Percentiles rank a stretch among this genome's conserved stretches.
These are phyloP conservation scores for Cloeon dipterum DNA, from an alignment of 2,888 invertebrate genomes.

Conservation along the genomic window DNA sequence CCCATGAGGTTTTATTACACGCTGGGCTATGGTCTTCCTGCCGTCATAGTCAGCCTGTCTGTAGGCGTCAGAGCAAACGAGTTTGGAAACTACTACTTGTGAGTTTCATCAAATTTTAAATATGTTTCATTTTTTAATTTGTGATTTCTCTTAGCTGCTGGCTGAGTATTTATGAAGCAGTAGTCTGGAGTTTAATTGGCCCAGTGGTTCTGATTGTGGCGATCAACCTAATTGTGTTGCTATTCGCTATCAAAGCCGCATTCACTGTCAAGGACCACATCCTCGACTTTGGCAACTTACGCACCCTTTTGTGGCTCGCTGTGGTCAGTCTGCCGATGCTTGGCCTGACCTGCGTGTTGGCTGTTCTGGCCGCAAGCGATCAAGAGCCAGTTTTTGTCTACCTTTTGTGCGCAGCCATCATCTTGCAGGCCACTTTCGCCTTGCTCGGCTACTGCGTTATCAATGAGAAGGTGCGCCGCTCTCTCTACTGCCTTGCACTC, in stretches of 20 bases:
- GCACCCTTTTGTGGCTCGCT: slow-evolving; percentile 67
- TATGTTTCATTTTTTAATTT: not conserved
- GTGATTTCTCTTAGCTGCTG: slow-evolving; percentile 46
- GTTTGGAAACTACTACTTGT: slow-evolving; percentile 87
- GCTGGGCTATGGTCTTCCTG: slow-evolving; percentile 79
- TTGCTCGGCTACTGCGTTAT: slow-evolving; percentile 70
- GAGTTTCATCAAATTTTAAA: slow-evolving; percentile 23
- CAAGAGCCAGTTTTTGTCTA: slow-evolving; percentile 48
- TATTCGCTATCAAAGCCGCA: slow-evolving; percentile 72
- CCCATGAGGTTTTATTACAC: slow-evolving; percentile 80
- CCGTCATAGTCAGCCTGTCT: slow-evolving; percentile 71
- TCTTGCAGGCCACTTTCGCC: slow-evolving; percentile 61
- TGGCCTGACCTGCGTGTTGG: slow-evolving; percentile 69
- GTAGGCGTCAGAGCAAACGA: slow-evolving; percentile 85
- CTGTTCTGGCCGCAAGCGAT: slow-evolving; percentile 53
- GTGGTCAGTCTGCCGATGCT: slow-evolving; percentile 66
- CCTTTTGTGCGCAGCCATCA: slow-evolving; percentile 49
- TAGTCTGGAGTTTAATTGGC: slow-evolving; percentile 88
- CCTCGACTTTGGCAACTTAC: slow-evolving; percentile 60
- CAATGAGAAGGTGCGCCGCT: slow-evolving; percentile 62
- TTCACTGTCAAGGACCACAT: slow-evolving; percentile 79
- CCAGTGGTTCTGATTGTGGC: slow-evolving; percentile 62
- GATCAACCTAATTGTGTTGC: slow-evolving; percentile 54
- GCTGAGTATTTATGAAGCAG: slow-evolving; percentile 79
- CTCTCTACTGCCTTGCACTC: slow-evolving; percentile 41